phyloP scores from a whole-genome alignment of 2,113 vertebrate species.

The Silurus asotus region DNA sequence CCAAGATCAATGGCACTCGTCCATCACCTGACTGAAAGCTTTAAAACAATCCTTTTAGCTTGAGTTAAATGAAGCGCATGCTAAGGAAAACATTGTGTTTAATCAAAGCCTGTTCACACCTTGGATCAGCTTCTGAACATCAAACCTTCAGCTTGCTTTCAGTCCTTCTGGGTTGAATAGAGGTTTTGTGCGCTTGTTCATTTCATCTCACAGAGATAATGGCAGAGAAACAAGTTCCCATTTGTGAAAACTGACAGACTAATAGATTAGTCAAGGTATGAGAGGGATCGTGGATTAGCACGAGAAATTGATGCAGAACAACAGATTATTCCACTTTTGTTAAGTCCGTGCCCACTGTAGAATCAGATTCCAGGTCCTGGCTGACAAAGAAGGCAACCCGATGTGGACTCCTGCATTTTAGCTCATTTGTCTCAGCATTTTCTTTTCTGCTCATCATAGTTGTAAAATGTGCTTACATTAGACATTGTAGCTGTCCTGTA shows the following conservation, averaged over 20 bases:
- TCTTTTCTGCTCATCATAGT: neutral
- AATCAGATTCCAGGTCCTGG: too few relatives aligned
- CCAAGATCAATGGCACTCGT: conserved; percentile 51
- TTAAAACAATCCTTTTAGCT: conserved; percentile 51
- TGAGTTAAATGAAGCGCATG: conserved; percentile 39
- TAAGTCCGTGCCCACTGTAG: too few relatives aligned
- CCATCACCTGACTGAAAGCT: conserved; percentile 58
- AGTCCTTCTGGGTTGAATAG: neutral
- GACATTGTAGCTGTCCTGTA: too few relatives aligned
- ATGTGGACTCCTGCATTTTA: neutral
- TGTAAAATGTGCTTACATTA: neutral
- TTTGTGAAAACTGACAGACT: neutral
- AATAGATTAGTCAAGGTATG: neutral
- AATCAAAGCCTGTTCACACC: conserved; percentile 61
- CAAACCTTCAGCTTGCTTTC: neutral
- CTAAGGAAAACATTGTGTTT: conserved; percentile 43
- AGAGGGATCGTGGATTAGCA: neutral
- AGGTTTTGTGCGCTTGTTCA: neutral
- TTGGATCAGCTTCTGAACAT: conserved; percentile 39
- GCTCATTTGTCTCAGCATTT: neutral
- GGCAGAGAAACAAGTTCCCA: conserved; percentile 14
- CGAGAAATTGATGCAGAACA: neutral
- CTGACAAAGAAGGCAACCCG: neutral
- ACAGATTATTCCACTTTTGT: neutral
- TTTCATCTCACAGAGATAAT: conserved; percentile 28